Percentiles rank a stretch among this genome's conserved stretches.
Evolutionary conservation across 1,140 invertebrate genomes (phyloP).

Genomic region (Lethrus apterus): DNA sequence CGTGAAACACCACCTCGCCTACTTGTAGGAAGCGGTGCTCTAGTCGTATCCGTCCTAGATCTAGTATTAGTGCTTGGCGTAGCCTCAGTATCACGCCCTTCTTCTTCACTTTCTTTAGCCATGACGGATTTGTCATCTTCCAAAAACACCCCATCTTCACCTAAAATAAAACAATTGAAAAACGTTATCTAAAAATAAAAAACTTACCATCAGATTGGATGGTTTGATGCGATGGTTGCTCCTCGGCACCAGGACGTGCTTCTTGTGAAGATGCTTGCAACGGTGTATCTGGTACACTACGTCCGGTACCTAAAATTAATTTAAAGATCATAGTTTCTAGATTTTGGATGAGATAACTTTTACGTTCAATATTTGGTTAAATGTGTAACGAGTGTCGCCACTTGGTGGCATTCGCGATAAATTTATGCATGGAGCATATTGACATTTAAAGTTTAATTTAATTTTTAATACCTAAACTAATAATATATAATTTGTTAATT

Average conservation of each 20-base stretch:
- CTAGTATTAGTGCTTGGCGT: constrained; percentile 50
- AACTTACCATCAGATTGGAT: constrained; percentile 39
- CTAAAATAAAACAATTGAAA: too few species aligned
- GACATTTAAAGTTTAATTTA: too few species aligned
- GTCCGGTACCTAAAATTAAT: constrained; percentile 53
- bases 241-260: constrained; percentile 30
- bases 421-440: too few species aligned
- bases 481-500: too few species aligned
- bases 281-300: constrained; percentile 66
- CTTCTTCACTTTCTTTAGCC: constrained; percentile 51
- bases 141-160: constrained; percentile 41
- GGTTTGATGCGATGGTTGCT: constrained; percentile 27
- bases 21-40: constrained; percentile 18
- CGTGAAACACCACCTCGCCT: constrained; percentile 19
- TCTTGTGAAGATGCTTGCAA: constrained; percentile 61
- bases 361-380: too few species aligned
- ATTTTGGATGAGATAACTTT: too few species aligned
- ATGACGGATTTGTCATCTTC: constrained; percentile 52
- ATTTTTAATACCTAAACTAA: too few species aligned
- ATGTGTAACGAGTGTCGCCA: too few species aligned
- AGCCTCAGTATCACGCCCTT: constrained; percentile 62
- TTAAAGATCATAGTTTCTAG: too few species aligned
- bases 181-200: constrained; percentile 7
- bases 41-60: constrained; percentile 33
- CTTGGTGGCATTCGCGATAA: too few species aligned